phyloP scores from a whole-genome alignment of 2,888 invertebrate genomes.

The Glyphotaelius pellucidus region DNA sequence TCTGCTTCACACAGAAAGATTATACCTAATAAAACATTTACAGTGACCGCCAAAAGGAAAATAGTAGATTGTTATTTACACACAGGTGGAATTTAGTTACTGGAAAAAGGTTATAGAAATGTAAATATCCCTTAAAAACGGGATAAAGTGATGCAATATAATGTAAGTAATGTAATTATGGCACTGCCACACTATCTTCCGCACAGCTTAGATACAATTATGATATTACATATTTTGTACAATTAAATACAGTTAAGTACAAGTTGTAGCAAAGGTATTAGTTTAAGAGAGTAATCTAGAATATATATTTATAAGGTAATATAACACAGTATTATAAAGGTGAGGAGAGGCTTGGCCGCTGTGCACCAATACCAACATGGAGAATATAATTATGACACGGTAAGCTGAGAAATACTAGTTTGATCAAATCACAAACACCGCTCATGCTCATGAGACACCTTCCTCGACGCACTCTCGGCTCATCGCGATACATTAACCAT shows the following conservation, averaged over 20 bases:
- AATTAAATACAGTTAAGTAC: slow-evolving; percentile 83
- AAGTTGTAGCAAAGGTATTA: slow-evolving; percentile 83
- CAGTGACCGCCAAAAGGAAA: slow-evolving; percentile 43
- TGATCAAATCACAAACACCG: slow-evolving; percentile 24
- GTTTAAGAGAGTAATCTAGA: slow-evolving; percentile 75
- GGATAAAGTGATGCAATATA: slow-evolving; percentile 9
- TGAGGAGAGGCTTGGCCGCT: slow-evolving; percentile 57
- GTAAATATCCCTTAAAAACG: slow-evolving; percentile 9
- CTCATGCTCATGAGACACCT: not conserved
- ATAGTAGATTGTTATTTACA: slow-evolving; percentile 51
- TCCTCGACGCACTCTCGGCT: slow-evolving; percentile 8
- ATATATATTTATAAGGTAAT: slow-evolving; percentile 53
- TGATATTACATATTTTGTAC: slow-evolving; percentile 82
- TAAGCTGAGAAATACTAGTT: slow-evolving; percentile 73
- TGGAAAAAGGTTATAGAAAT: slow-evolving; percentile 30
- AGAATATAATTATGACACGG: slow-evolving; percentile 75
- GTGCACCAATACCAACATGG: slow-evolving; percentile 55
- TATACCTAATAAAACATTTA: slow-evolving; percentile 48
- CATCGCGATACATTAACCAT: slow-evolving; percentile 62
- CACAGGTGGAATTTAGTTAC: slow-evolving; percentile 38
- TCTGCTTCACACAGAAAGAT: slow-evolving; percentile 26
- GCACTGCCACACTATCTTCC: slow-evolving; percentile 10
- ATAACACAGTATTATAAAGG: slow-evolving; percentile 63
- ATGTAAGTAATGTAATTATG: not conserved
- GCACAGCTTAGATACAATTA: slow-evolving; percentile 70